A percentile compares a stretch with the other conserved stretches of the same genome.
phyloP scores from a whole-genome alignment of 1,140 invertebrate species.

The Megathymus violae region DNA sequence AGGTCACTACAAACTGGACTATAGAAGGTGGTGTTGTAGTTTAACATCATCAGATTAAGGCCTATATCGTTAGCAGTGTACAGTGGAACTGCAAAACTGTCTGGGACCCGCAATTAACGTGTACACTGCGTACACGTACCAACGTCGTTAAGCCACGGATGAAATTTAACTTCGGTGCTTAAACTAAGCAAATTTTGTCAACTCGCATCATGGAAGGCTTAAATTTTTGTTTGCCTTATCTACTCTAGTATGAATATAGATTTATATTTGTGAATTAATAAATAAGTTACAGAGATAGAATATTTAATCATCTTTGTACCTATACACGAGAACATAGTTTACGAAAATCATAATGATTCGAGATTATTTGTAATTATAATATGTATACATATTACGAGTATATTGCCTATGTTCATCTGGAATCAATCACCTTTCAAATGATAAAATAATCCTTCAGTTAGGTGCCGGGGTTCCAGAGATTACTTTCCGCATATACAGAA shows the following conservation, averaged over 20 bases:
- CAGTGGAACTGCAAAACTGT: conserved; percentile 19
- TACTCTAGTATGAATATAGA: not conserved
- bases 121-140: conserved; percentile 18
- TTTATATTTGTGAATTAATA: not conserved
- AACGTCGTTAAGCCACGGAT: conserved; percentile 18
- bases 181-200: conserved; percentile 32
- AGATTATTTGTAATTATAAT: too few species aligned
- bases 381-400: too few species aligned
- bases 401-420: too few species aligned
- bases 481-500: too few species aligned
- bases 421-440: too few species aligned
- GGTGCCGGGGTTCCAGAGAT: too few species aligned
- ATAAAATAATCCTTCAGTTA: too few species aligned
- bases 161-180: conserved; percentile 30
- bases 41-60: conserved; percentile 11
- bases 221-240: conserved; percentile 8
- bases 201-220: conserved; percentile 15
- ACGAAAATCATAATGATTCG: too few species aligned
- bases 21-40: not conserved
- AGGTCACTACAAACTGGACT: too few species aligned
- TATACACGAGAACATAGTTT: not conserved
- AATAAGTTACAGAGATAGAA: not conserved
- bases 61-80: conserved; percentile 3
- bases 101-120: conserved; percentile 12
- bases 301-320: not conserved